Evolutionary conservation across 2,797 vertebrate species (phyloP).

Genomic region (Sebastes nivosus): DNA sequence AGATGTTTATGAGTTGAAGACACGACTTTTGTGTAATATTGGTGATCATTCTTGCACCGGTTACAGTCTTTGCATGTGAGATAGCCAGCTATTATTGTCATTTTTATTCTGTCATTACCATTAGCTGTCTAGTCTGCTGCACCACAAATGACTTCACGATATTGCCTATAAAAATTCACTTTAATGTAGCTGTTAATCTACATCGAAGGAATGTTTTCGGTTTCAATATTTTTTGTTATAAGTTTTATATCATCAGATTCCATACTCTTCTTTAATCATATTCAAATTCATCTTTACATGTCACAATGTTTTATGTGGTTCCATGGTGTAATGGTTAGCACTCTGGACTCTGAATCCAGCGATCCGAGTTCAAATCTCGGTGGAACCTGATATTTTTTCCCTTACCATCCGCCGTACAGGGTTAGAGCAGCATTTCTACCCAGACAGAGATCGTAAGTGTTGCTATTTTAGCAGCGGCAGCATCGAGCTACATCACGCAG

Average conservation of each 20-base stretch:
- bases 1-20: too few relatives aligned
- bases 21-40: not conserved
- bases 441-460: too few relatives aligned
- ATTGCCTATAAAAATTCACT: not conserved
- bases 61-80: not conserved
- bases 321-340: conserved; percentile 70
- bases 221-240: too few relatives aligned
- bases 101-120: not conserved
- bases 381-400: conserved; percentile 52
- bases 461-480: not conserved
- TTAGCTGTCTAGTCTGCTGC: not conserved
- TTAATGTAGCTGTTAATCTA: too few relatives aligned
- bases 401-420: not conserved
- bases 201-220: too few relatives aligned
- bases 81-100: not conserved
- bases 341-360: conserved; percentile 70
- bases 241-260: too few relatives aligned
- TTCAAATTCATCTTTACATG: too few relatives aligned
- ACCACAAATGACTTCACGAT: not conserved
- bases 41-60: not conserved
- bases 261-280: too few relatives aligned
- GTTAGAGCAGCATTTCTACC: too few relatives aligned
- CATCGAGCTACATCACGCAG: not conserved
- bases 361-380: conserved; percentile 69
- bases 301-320: not conserved